phyloP scores from a whole-genome alignment of 2,888 invertebrate genomes.

The Epirrhoe alternata region DNA sequence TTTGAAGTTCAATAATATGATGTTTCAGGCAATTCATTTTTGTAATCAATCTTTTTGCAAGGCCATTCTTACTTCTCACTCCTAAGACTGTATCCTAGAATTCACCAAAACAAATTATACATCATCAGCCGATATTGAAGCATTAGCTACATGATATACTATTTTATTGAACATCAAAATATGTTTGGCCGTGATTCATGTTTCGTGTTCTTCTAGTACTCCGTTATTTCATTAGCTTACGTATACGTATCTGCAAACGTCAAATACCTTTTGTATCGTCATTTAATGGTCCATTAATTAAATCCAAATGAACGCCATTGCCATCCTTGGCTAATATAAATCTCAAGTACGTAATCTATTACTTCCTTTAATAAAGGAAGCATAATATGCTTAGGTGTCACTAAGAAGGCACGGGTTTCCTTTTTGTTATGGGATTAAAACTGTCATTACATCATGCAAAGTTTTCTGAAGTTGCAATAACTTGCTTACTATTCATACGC shows the following conservation, averaged over 20 bases:
- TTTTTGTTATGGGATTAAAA: not conserved
- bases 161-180: constrained; percentile 5
- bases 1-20: not conserved
- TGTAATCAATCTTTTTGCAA: not conserved
- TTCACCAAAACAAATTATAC: not conserved
- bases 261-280: not conserved
- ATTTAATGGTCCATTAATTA: constrained; percentile 13
- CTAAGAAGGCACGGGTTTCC: not conserved
- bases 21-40: not conserved
- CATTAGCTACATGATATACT: not conserved
- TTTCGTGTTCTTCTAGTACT: constrained; percentile 54
- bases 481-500: not conserved
- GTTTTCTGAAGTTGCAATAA: not conserved
- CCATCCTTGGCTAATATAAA: constrained; percentile 2
- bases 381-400: too few relatives aligned
- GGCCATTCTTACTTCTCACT: too few relatives aligned
- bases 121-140: not conserved
- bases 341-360: not conserved
- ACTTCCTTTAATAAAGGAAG: too few relatives aligned
- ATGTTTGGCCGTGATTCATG: constrained; percentile 12
- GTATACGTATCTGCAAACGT: constrained; percentile 2
- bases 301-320: constrained; percentile 13
- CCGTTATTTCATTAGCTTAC: constrained; percentile 50
- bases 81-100: not conserved
- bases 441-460: not conserved